phyloP scores from a whole-genome alignment of 2,888 invertebrate species.

The Pecten maximus region DNA sequence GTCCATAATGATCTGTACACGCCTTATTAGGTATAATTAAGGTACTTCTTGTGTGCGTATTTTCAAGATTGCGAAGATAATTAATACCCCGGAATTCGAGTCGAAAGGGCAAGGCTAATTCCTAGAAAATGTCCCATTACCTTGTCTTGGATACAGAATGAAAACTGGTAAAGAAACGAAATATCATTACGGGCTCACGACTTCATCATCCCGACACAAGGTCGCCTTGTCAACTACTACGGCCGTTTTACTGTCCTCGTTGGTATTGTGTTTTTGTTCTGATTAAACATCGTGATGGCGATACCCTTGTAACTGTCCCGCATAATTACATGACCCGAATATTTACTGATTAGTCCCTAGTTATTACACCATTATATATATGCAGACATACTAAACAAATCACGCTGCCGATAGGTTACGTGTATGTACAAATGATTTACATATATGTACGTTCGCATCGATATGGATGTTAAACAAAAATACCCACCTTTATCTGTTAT shows the following conservation, averaged over 20 bases:
- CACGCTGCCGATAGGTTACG: too few species aligned
- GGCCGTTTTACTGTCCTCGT: background rate
- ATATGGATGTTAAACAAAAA: too few species aligned
- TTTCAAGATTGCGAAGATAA: too few species aligned
- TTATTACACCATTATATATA: too few species aligned
- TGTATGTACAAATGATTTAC: too few species aligned
- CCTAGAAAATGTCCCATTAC: background rate
- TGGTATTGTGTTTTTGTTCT: background rate
- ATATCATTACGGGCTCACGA: background rate
- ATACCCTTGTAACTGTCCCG: background rate
- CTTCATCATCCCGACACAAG: background rate
- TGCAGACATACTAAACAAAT: too few species aligned
- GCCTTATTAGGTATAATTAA: too few species aligned
- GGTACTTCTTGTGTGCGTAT: too few species aligned
- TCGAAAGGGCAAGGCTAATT: background rate
- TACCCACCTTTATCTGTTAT: too few species aligned
- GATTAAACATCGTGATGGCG: background rate
- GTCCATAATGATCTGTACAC: too few species aligned
- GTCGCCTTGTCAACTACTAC: background rate
- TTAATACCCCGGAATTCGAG: background rate
- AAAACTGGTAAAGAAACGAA: background rate
- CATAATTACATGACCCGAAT: background rate
- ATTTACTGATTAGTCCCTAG: too few species aligned
- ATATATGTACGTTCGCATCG: too few species aligned
- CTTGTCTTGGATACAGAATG: background rate